These are phyloP conservation scores for Glandiceps talaboti DNA, from an alignment of 53 echinoderm and acorn worm species.

Conservation along the genomic window DNA sequence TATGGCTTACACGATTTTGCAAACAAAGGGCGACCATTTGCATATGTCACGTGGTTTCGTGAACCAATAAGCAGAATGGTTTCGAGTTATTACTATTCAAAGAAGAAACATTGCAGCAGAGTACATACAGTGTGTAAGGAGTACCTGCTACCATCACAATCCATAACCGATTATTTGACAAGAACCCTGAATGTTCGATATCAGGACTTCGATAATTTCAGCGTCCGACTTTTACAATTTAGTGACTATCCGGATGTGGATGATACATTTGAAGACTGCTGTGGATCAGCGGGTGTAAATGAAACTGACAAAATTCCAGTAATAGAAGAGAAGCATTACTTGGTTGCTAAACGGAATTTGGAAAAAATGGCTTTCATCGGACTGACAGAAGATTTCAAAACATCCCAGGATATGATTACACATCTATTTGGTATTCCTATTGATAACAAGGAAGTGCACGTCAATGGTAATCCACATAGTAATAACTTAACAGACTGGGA, in stretches of 20 bases:
- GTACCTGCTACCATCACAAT: neutral
- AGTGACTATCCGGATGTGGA: neutral
- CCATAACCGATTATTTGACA: neutral
- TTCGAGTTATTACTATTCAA: neutral
- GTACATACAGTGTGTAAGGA: neutral
- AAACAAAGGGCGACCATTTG: neutral
- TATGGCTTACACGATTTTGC: neutral
- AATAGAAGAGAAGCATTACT: neutral
- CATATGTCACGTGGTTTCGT: neutral
- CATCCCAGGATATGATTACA: neutral
- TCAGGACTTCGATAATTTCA: neutral
- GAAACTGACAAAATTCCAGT: neutral
- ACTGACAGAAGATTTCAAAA: neutral
- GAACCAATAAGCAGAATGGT: neutral
- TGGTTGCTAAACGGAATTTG: neutral
- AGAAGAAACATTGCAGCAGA: neutral
- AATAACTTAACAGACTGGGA: neutral
- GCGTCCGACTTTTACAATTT: neutral
- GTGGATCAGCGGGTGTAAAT: neutral
- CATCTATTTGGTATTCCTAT: neutral
- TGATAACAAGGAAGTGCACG: neutral
- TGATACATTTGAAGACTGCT: neutral
- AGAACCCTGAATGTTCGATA: neutral
- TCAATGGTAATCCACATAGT: neutral
- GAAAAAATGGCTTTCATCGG: neutral